Evolutionary conservation across 2,113 vertebrate species (phyloP).

Genomic region (Helogale parvula): DNA sequence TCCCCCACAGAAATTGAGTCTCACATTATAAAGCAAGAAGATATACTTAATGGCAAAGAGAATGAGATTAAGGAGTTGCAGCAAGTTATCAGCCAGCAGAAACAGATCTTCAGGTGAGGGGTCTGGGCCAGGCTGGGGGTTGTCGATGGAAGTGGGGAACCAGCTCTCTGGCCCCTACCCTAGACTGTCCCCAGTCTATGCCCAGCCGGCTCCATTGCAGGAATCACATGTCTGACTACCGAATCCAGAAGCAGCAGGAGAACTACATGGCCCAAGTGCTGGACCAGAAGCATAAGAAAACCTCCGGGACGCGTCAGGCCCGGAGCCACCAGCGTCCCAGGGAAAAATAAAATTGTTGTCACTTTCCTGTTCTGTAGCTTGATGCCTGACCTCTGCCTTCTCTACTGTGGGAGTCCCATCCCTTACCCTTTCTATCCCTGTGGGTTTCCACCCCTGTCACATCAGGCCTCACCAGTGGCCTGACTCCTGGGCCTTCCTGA

Average conservation of each 20-base stretch:
- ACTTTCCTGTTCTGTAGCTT: conserved; percentile 6
- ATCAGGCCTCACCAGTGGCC: neutral
- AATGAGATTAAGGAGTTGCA: conserved; percentile 79
- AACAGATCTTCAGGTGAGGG: conserved; percentile 82
- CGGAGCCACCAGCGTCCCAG: conserved; percentile 53
- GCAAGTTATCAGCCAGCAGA: conserved; percentile 78
- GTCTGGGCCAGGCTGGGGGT: conserved; percentile 56
- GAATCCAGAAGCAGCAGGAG: conserved; percentile 80
- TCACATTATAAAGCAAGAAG: conserved; percentile 71
- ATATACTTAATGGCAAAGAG: conserved; percentile 74
- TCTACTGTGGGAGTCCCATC: neutral
- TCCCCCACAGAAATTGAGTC: conserved; percentile 78
- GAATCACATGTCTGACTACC: conserved; percentile 68
- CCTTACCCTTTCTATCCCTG: neutral
- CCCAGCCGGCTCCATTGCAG: conserved; percentile 67
- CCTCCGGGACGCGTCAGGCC: conserved; percentile 17
- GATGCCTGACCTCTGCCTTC: conserved; percentile 44
- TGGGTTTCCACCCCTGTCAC: neutral
- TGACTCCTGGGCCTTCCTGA: neutral
- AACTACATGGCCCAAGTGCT: conserved; percentile 63
- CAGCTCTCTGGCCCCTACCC: conserved; percentile 31
- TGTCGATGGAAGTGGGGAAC: conserved; percentile 55
- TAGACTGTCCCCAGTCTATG: conserved; percentile 39
- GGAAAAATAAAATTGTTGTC: conserved; percentile 72
- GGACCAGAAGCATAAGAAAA: conserved; percentile 74